Conservation (phyloP, 1,140 invertebrate genomes). For the Pseudoatta argentina region DNA sequence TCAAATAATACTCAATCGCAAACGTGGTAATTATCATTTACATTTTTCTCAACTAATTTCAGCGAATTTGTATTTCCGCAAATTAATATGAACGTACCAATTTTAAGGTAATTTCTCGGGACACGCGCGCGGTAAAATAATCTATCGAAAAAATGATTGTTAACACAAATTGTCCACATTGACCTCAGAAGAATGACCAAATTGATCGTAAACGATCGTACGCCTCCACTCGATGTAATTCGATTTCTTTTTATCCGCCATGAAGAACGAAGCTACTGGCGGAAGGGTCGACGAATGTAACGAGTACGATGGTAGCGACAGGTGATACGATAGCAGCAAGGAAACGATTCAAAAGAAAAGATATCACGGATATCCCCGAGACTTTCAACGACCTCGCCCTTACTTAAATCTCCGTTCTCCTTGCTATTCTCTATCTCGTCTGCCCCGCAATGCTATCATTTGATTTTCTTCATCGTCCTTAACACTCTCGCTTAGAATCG, state of each 20-base stretch:
- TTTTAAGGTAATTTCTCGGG: not conserved
- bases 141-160: not conserved
- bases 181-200: conserved; percentile 23
- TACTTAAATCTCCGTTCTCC: conserved; percentile 47
- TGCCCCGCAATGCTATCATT: conserved; percentile 1
- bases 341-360: conserved; percentile 68
- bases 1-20: not conserved
- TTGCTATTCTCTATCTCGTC: not conserved
- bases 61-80: not conserved
- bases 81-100: not conserved
- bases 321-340: conserved; percentile 62
- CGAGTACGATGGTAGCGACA: conserved; percentile 61
- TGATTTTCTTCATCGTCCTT: conserved; percentile 51
- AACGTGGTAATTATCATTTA: not conserved
- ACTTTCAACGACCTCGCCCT: conserved; percentile 57
- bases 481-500: conserved; percentile 15
- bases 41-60: not conserved
- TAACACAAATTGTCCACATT: conserved; percentile 15
- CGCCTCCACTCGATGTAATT: conserved; percentile 24
- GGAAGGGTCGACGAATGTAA: conserved; percentile 53
- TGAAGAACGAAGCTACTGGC: conserved; percentile 18
- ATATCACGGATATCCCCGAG: conserved; percentile 54
- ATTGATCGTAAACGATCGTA: conserved; percentile 45
- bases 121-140: not conserved
- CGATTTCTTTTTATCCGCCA: conserved; percentile 56